These are phyloP conservation scores for Hippopotamyrus pictus DNA, from an alignment of 2,797 vertebrate species.

Conservation along the genomic window DNA sequence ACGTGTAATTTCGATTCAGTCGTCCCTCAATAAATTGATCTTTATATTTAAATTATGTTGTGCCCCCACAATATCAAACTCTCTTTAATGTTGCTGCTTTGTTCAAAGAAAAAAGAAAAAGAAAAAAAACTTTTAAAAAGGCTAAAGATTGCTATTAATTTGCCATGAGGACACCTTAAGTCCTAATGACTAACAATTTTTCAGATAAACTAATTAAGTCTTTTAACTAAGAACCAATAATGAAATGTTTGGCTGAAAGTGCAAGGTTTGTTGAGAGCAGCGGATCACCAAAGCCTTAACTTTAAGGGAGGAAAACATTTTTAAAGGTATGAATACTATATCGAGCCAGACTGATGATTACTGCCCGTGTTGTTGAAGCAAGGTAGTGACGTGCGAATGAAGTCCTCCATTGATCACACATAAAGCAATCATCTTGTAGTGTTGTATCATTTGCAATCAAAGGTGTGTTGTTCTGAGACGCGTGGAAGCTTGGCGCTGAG, in stretches of 20 bases:
- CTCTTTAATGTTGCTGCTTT: background rate
- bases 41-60: background rate
- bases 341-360: background rate
- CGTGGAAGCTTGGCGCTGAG: background rate
- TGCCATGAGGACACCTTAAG: constrained; percentile 43
- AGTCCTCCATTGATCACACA: background rate
- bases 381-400: background rate
- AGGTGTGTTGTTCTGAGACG: background rate
- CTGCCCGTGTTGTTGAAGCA: background rate
- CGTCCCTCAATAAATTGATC: background rate
- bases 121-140: background rate
- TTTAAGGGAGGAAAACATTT: background rate
- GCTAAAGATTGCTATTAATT: constrained; percentile 21
- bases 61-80: background rate
- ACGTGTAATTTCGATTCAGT: background rate
- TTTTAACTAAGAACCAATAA: constrained; percentile 45
- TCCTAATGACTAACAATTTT: constrained; percentile 46
- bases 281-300: background rate
- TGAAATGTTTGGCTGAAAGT: constrained; percentile 31
- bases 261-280: background rate
- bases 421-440: background rate
- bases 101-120: background rate
- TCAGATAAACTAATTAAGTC: constrained; percentile 45
- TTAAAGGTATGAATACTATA: background rate
- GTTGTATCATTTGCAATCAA: background rate